These are phyloP conservation scores for Micoletzkya japonica DNA, from an alignment of 2,888 invertebrate genomes.

Conservation along the genomic window DNA sequence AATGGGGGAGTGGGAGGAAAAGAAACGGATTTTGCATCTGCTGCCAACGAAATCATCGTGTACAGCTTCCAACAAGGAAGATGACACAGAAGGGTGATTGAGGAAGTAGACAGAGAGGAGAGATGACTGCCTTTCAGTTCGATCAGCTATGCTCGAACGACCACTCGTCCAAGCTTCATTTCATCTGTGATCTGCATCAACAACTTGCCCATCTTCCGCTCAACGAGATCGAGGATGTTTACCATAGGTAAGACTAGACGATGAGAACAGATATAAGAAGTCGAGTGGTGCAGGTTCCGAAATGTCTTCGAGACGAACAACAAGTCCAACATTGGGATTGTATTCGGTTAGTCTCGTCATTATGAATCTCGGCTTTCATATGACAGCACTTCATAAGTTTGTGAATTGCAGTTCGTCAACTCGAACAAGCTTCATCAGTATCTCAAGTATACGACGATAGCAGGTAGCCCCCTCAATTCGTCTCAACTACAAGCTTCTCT, in stretches of 20 bases:
- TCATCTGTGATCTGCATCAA: conserved; percentile 55
- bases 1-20: neutral
- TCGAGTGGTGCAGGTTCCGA: neutral
- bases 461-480: neutral
- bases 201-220: conserved; percentile 47
- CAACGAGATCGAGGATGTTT: conserved; percentile 42
- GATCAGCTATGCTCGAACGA: conserved; percentile 1
- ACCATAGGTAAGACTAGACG: conserved; percentile 35
- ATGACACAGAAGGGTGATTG: neutral
- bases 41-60: neutral
- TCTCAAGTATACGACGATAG: conserved; percentile 11
- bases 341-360: conserved; percentile 27
- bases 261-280: too few relatives aligned
- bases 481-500: neutral
- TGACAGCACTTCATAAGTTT: neutral
- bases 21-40: neutral
- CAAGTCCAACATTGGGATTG: conserved; percentile 29
- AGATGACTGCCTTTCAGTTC: conserved; percentile 5
- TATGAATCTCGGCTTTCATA: neutral
- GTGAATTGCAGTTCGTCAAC: conserved; percentile 1
- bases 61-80: neutral
- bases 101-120: neutral
- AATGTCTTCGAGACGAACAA: conserved; percentile 29
- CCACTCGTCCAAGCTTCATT: conserved; percentile 36
- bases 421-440: conserved; percentile 2